Evolutionary conservation across 2,113 vertebrate species (phyloP), one percentile per base, ranked within the genome.

Genomic region (Hiodon tergisus): DNA sequence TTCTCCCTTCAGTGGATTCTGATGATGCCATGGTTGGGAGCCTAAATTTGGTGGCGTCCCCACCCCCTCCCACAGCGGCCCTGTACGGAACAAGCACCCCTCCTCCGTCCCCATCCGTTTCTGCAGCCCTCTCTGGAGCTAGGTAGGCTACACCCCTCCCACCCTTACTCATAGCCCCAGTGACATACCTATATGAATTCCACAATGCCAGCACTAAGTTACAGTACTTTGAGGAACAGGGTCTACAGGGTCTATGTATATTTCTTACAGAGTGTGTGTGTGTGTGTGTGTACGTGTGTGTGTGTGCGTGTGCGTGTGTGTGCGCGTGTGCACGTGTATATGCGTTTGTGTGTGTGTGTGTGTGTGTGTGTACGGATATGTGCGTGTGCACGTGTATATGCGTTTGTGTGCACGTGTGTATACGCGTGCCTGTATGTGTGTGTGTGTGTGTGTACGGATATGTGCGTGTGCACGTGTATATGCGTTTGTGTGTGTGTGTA

Each of bases 31-130:
- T 93, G 72, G 90, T 88, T 68, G 91, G 88, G 74, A 92, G 91
- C 55, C 85, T 91, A 0, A 92, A 90, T 66, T 90, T 94, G 81
- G 84, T 95, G 81, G 90, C 88, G 67, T 94, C 94, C 5, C 80
- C 81, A 0, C 91, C 94, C 0, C 88, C 90, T 1, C 79, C 92
- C 8, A 76, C 87, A n/a, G 88, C 86, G 67, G 80, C 80, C 0
- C 70, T 86, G 46, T 92, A 94, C 0, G 82, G 90, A 79, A 96
- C 92, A 6, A 88, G 90, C 76, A 96, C 94, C 4, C 95, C 95
- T 0, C 95, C 94, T 0, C 93, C 94, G 54, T 97, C 95, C 1
- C 95, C 95, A 0, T 96, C 94, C 0, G 93, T 96, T 84, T 93
- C 93, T 84, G 92, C 93, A 0, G 81, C 91, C 78, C 92, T 95